Conservation (phyloP, 2,888 invertebrate genomes). For the Diaphora mendica region DNA sequence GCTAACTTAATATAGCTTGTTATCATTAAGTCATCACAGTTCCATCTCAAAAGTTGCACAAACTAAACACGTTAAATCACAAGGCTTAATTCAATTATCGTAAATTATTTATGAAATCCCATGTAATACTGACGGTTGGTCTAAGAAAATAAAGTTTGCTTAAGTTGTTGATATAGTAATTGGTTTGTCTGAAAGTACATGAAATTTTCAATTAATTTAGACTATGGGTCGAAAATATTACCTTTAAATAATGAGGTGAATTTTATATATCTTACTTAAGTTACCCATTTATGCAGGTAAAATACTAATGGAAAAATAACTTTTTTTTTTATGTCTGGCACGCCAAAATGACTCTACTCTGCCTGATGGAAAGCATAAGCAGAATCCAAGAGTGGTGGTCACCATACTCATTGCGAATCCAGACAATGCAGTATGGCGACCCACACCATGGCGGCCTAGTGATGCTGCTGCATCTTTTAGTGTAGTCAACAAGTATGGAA, state of each 20-base stretch:
- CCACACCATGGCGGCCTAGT: too few relatives aligned
- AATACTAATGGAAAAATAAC: too few relatives aligned
- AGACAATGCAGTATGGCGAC: too few relatives aligned
- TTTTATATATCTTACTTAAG: background rate
- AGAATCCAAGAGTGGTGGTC: too few relatives aligned
- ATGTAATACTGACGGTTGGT: background rate
- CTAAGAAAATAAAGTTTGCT: background rate
- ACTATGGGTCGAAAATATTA: background rate
- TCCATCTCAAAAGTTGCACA: background rate
- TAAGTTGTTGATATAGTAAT: background rate
- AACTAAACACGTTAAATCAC: background rate
- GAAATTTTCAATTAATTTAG: background rate
- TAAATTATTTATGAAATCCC: background rate
- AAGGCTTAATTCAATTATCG: background rate
- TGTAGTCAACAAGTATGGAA: too few relatives aligned
- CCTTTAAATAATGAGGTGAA: background rate
- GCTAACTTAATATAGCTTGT: background rate
- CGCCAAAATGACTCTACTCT: too few relatives aligned
- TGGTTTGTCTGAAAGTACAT: background rate
- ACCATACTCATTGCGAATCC: too few relatives aligned
- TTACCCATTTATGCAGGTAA: background rate
- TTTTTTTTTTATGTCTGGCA: too few relatives aligned
- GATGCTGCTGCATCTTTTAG: too few relatives aligned
- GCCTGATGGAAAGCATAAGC: too few relatives aligned
- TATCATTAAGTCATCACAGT: slow-evolving; percentile 2